Percentiles rank a stretch among this genome's conserved stretches.
These are phyloP conservation scores for Pilophorus perplexus DNA, from an alignment of 2,888 invertebrate species.

Conservation along the genomic window DNA sequence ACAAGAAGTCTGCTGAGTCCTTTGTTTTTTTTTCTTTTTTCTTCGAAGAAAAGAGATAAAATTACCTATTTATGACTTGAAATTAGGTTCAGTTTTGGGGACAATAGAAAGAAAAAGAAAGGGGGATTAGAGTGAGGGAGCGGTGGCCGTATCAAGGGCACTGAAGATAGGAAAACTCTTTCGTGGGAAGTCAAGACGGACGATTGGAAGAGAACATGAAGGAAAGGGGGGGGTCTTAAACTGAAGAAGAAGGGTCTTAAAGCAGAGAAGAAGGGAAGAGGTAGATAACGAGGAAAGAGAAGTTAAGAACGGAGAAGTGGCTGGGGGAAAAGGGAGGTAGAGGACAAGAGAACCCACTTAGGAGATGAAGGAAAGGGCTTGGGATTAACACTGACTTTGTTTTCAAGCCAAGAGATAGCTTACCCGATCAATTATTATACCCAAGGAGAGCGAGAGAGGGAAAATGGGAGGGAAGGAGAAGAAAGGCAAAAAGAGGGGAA, in stretches of 20 bases:
- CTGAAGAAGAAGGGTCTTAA: constrained; percentile 45
- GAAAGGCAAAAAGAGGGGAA: constrained; percentile 6
- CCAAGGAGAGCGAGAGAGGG: background rate
- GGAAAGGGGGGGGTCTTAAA: too few relatives aligned
- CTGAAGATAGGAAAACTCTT: too few relatives aligned
- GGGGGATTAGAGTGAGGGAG: too few relatives aligned
- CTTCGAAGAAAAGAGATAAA: too few relatives aligned
- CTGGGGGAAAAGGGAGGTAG: background rate
- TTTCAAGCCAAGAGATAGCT: constrained; percentile 12
- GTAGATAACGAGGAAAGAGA: background rate
- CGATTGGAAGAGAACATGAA: too few relatives aligned
- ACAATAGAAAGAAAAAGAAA: too few relatives aligned
- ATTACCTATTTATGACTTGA: too few relatives aligned
- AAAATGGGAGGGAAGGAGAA: constrained; percentile 9
- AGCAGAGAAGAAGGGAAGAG: constrained; percentile 41
- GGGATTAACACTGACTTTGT: constrained; percentile 36
- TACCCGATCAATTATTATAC: constrained; percentile 18
- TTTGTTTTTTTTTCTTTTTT: too few relatives aligned
- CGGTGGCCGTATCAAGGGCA: too few relatives aligned
- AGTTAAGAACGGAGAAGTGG: constrained; percentile 4
- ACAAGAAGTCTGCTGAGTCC: too few relatives aligned
- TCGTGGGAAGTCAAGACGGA: too few relatives aligned
- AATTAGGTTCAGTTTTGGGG: too few relatives aligned
- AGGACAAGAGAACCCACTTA: constrained; percentile 27
- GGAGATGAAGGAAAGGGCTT: constrained; percentile 22